These are phyloP conservation scores for Athalia rosae DNA, from an alignment of 2,888 invertebrate species.

Conservation along the genomic window DNA sequence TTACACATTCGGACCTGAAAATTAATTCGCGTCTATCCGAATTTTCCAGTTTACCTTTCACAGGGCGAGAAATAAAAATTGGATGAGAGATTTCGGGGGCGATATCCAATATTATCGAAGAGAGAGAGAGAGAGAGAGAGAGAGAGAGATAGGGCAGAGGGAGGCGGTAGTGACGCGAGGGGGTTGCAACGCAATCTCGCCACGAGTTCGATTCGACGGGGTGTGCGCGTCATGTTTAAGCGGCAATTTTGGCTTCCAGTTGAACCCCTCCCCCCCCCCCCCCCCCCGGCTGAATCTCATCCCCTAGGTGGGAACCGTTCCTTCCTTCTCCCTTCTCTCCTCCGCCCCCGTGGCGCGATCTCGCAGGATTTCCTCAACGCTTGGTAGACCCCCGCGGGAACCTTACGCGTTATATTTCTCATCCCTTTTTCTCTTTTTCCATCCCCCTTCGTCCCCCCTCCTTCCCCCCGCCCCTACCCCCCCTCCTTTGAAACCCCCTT, in stretches of 20 bases:
- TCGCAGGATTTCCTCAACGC: constrained; percentile 32
- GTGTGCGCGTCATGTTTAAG: constrained; percentile 63
- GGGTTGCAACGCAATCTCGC: constrained; percentile 58
- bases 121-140: constrained; percentile 48
- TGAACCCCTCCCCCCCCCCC: constrained; percentile 15
- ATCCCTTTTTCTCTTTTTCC: constrained; percentile 41
- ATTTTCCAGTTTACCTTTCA: too few relatives aligned
- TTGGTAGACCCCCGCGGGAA: constrained; percentile 10
- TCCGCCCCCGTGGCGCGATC: constrained; percentile 9
- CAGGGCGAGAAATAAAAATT: neutral
- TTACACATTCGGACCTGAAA: too few relatives aligned
- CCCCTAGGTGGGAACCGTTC: constrained; percentile 14
- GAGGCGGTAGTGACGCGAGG: constrained; percentile 10
- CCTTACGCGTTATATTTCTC: constrained; percentile 40
- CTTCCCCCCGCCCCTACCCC: too few relatives aligned
- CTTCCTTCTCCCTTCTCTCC: constrained; percentile 30
- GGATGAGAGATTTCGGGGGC: constrained; percentile 50
- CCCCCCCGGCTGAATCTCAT: neutral
- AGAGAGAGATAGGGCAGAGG: neutral
- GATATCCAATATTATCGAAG: constrained; percentile 64
- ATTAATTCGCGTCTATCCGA: too few relatives aligned
- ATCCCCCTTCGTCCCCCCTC: constrained; percentile 17
- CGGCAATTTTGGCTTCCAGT: constrained; percentile 51
- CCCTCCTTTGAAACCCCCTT: neutral
- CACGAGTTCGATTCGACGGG: constrained; percentile 56